Conservation (phyloP, 2,888 invertebrate species). For the Epinotia brunnichana region DNA sequence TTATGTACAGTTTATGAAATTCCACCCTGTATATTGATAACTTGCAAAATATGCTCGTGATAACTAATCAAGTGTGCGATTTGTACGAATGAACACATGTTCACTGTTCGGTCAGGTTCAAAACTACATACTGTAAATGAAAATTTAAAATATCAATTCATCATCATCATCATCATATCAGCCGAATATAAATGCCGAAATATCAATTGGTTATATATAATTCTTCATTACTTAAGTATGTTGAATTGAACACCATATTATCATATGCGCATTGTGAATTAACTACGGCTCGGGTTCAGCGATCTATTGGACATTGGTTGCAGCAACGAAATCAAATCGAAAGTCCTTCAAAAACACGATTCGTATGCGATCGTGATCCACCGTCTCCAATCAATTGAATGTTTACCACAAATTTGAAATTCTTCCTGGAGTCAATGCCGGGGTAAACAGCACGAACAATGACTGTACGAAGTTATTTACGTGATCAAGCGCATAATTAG, state of each 20-base stretch:
- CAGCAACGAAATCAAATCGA: neutral
- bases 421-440: constrained; percentile 40
- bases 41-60: neutral
- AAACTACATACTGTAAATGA: too few relatives aligned
- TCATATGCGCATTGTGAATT: neutral
- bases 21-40: too few relatives aligned
- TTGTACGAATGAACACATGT: too few relatives aligned
- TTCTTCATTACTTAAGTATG: neutral
- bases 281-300: neutral
- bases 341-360: neutral
- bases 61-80: neutral
- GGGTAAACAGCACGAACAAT: constrained; percentile 22
- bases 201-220: too few relatives aligned
- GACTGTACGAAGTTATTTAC: constrained; percentile 39
- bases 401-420: constrained; percentile 23
- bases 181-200: too few relatives aligned
- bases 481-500: constrained; percentile 41
- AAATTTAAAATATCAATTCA: too few relatives aligned
- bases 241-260: neutral
- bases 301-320: neutral
- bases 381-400: constrained; percentile 17
- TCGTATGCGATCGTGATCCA: neutral
- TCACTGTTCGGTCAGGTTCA: too few relatives aligned
- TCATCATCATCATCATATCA: too few relatives aligned
- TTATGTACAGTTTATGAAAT: too few relatives aligned